These are phyloP conservation scores for Lepidocyrtoides sp. DNA, from an alignment of 2,888 invertebrate species.

Conservation along the genomic window DNA sequence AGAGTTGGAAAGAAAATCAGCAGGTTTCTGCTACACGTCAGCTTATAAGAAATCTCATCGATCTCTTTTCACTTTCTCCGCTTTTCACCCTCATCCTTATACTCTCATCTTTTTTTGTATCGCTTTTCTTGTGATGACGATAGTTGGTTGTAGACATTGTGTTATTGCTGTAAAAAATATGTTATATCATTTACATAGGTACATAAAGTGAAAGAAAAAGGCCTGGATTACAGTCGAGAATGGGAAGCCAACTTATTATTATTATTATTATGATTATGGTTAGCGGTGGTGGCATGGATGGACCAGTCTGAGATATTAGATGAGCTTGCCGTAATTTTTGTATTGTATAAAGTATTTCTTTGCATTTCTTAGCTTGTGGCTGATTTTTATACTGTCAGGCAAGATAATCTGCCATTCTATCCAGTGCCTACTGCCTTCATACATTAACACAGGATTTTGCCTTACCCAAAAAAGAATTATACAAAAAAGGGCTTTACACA, in stretches of 20 bases:
- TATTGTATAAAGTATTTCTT: neutral
- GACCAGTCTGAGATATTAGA: slow-evolving; percentile 15
- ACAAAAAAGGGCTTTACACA: neutral
- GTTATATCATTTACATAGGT: neutral
- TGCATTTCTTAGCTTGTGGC: neutral
- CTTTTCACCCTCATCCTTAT: slow-evolving; percentile 33
- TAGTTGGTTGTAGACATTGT: neutral
- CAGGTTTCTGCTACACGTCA: slow-evolving; percentile 68
- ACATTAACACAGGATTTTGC: neutral
- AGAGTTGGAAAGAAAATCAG: slow-evolving; percentile 71
- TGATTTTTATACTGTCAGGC: neutral
- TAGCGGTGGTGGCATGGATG: neutral
- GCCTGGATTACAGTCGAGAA: neutral
- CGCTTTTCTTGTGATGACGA: neutral
- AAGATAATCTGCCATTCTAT: neutral
- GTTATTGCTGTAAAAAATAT: slow-evolving; percentile 50
- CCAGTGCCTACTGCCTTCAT: neutral
- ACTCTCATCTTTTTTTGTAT: neutral
- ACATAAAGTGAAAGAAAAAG: neutral
- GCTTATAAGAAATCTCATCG: slow-evolving; percentile 75
- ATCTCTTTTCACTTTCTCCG: slow-evolving; percentile 69
- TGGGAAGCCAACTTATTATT: slow-evolving; percentile 26
- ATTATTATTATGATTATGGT: neutral
- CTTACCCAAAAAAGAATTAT: slow-evolving; percentile 13
- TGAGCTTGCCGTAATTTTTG: slow-evolving; percentile 6